Evolutionary conservation across 2,888 invertebrate species (phyloP).

Genomic region (Drosophila nigritarsus): DNA sequence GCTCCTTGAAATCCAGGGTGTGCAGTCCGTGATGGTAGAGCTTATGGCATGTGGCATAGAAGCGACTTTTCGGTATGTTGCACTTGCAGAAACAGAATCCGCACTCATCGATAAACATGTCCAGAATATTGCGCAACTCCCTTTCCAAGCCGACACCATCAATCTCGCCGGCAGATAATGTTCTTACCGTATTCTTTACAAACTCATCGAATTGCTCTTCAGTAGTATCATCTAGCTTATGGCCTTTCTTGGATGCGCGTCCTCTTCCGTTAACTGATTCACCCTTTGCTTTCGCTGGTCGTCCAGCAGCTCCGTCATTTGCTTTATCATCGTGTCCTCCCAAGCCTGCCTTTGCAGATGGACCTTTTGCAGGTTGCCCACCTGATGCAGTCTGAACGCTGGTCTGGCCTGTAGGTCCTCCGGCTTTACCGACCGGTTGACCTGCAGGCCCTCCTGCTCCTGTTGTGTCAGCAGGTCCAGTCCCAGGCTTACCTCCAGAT

Average conservation of each 20-base stretch:
- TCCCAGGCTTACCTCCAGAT: constrained; percentile 1
- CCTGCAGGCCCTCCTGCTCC: constrained; percentile 1
- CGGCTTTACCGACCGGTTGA: not conserved
- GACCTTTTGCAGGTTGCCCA: not conserved
- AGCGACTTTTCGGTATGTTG: constrained; percentile 73
- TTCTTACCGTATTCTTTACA: constrained; percentile 64
- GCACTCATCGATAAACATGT: constrained; percentile 78
- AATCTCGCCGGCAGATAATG: constrained; percentile 61
- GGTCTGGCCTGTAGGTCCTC: not conserved
- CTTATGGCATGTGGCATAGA: constrained; percentile 80
- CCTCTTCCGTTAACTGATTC: not conserved
- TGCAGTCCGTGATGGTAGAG: constrained; percentile 80
- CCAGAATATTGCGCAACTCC: constrained; percentile 77
- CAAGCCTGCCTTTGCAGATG: constrained; percentile 12
- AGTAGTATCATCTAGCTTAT: constrained; percentile 36
- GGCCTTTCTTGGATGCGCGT: constrained; percentile 10
- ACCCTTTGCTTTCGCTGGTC: not conserved
- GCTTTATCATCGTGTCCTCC: not conserved
- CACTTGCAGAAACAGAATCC: constrained; percentile 78
- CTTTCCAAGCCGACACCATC: constrained; percentile 73
- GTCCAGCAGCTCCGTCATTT: not conserved
- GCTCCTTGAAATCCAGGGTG: constrained; percentile 74
- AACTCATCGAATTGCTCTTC: constrained; percentile 66
- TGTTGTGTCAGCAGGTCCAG: constrained; percentile 10
- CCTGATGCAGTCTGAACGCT: not conserved